Evolutionary conservation across 2,888 invertebrate species (phyloP), one percentile per base, ranked within the genome.

Genomic region (Imbricaverruca yamaguchii): DNA sequence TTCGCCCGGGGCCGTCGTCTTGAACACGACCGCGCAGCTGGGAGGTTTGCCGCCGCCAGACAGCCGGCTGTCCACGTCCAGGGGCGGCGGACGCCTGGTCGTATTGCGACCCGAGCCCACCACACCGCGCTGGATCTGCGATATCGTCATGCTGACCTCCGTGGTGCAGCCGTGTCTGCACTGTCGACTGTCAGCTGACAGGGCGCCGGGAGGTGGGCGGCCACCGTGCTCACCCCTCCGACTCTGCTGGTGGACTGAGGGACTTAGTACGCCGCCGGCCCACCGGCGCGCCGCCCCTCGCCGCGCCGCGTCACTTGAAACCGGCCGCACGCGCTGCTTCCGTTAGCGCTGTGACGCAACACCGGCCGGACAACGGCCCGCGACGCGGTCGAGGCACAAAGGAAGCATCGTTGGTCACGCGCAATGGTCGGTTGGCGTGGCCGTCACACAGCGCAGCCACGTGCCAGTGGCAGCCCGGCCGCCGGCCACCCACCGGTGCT

Each of bases 291-390:
- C 12, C 67, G n/a, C n/a, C 61, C 61, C n/a, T n/a, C 65, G 7
- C n/a, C 69, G 23, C 23, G n/a, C 12, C 67, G n/a, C n/a, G 11
- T 39, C 39, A 39, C 39, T 39, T 39, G 39, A 39, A 39, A 39
- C 39, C 39, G 39, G 39, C 39, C 39, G 39, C 39, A 39, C 39
- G 39, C 39, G 39, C 39, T 39, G 39, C 39, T 69, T 69, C 69
- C 69, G 69, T 69, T 69, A 69, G 69, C 0, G 18, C 69, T 39
- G 69, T 69, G 69, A 69, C 69, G 69, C 69, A 69, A 69, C 69
- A 39, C 39, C 69, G 15, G 69, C 39, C 39, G 67, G 23, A 25
- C 69, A 39, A 25, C 69, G 69, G 69, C 69, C 69, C 39, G 39
- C 13, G 39, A 13, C 15, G 69, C 12, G 39, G 15, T 10, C 67